A percentile compares a stretch with the other conserved stretches of the same genome.
phyloP scores from a whole-genome alignment of 92 coral and sea anemone species.

The Metridium senile region DNA sequence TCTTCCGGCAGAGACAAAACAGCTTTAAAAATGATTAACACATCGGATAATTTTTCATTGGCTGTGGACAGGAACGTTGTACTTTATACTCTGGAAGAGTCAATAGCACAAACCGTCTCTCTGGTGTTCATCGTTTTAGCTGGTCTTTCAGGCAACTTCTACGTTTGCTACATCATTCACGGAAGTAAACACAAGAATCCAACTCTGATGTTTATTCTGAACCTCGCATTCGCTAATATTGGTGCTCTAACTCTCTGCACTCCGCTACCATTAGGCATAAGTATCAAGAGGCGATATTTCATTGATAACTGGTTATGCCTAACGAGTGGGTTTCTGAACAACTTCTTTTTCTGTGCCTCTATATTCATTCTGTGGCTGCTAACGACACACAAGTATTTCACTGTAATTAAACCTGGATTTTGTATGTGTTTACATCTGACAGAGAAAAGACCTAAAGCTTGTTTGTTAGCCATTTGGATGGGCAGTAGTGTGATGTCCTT shows the following conservation, averaged over 20 bases:
- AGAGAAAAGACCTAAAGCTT: slow-evolving; percentile 40
- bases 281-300: slow-evolving; percentile 45
- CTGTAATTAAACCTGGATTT: slow-evolving; percentile 52
- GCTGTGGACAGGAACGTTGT: not conserved
- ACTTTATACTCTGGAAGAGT: slow-evolving; percentile 51
- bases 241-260: slow-evolving; percentile 75
- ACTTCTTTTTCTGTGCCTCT: slow-evolving; percentile 82
- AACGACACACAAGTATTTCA: slow-evolving; percentile 72
- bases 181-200: slow-evolving; percentile 74
- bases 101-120: slow-evolving; percentile 49
- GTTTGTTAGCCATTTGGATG: slow-evolving; percentile 54
- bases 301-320: slow-evolving; percentile 60
- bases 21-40: not conserved
- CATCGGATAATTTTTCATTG: not conserved
- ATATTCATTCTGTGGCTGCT: slow-evolving; percentile 71
- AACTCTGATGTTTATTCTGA: slow-evolving; percentile 70
- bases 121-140: slow-evolving; percentile 46
- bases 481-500: slow-evolving; percentile 58
- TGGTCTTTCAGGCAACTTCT: slow-evolving; percentile 70
- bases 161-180: slow-evolving; percentile 53
- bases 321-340: slow-evolving; percentile 71
- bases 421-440: slow-evolving; percentile 54
- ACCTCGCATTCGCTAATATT: slow-evolving; percentile 69
- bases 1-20: not conserved
- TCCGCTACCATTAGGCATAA: slow-evolving; percentile 67